These are phyloP conservation scores for Ptychobarbus kaznakovi DNA, from an alignment of 2,797 vertebrate species.

Conservation along the genomic window DNA sequence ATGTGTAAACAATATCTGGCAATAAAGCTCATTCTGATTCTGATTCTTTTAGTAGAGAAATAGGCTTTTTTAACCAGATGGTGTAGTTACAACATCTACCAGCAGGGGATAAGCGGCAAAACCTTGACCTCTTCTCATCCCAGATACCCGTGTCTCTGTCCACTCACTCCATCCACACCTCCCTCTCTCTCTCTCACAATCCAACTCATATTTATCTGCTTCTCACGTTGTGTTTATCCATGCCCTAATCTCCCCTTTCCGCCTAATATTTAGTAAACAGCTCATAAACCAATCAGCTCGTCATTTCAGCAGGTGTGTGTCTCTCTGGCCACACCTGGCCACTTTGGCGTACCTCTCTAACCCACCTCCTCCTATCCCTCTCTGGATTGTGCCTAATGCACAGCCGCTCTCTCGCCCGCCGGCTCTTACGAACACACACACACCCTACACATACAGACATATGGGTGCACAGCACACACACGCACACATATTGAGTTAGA, in stretches of 20 bases:
- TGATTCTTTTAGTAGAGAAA: neutral
- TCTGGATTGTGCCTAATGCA: conserved; percentile 37
- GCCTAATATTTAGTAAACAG: conserved; percentile 20
- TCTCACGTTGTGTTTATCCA: conserved; percentile 29
- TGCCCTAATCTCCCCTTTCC: conserved; percentile 1
- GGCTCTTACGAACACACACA: conserved; percentile 56
- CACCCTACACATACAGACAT: conserved; percentile 52
- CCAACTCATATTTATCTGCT: conserved; percentile 8
- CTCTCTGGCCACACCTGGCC: conserved; percentile 30
- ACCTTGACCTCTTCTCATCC: conserved; percentile 14
- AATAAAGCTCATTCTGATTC: too few species aligned
- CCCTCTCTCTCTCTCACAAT: conserved; percentile 7
- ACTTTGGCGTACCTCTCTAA: conserved; percentile 4
- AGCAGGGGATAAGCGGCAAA: neutral
- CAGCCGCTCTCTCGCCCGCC: conserved; percentile 36
- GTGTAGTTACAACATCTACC: conserved; percentile 2
- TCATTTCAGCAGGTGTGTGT: conserved; percentile 7
- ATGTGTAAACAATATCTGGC: too few species aligned
- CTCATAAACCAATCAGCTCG: conserved; percentile 43
- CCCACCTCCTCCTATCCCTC: conserved; percentile 32
- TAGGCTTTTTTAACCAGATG: neutral
- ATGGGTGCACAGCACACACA: conserved; percentile 37
- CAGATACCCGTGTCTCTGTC: neutral
- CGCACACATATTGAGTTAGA: conserved; percentile 66
- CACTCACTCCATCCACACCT: conserved; percentile 1